These are phyloP conservation scores for Istiophorus platypterus DNA, from an alignment of 2,113 vertebrate species.

Conservation along the genomic window DNA sequence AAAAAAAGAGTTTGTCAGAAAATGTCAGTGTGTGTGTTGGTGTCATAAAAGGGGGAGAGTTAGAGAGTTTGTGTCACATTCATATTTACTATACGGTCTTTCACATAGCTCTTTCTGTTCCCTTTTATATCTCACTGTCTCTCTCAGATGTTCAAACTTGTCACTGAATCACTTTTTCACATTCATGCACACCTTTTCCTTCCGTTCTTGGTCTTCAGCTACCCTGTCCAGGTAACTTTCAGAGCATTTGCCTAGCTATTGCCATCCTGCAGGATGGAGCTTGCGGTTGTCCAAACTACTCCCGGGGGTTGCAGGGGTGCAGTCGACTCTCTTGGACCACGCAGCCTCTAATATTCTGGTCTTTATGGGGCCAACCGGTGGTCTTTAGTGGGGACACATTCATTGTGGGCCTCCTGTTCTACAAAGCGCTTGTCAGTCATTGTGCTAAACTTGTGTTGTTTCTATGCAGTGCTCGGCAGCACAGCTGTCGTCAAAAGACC, in stretches of 20 bases:
- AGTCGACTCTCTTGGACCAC: conserved; percentile 47
- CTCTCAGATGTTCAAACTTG: background rate
- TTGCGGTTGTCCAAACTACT: conserved; percentile 45
- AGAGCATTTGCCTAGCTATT: background rate
- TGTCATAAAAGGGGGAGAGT: background rate
- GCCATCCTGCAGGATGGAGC: conserved; percentile 8
- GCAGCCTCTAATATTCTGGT: conserved; percentile 67
- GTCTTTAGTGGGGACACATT: conserved; percentile 77
- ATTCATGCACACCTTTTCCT: background rate
- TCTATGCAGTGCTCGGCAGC: conserved; percentile 73
- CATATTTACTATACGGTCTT: background rate
- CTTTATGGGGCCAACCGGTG: conserved; percentile 72
- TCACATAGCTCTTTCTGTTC: background rate
- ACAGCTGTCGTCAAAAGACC: conserved; percentile 82
- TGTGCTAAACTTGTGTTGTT: conserved; percentile 82
- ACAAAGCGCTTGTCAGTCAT: conserved; percentile 84
- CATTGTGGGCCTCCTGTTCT: conserved; percentile 77
- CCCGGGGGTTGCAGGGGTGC: conserved; percentile 33
- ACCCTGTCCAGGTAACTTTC: background rate
- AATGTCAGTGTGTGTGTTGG: conserved; percentile 13
- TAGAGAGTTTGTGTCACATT: background rate
- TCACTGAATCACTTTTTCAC: background rate
- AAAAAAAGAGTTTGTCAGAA: background rate
- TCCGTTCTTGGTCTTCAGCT: background rate
- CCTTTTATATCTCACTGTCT: background rate